Conservation (phyloP, 1,140 invertebrate genomes). For the Calycopis cecrops region DNA sequence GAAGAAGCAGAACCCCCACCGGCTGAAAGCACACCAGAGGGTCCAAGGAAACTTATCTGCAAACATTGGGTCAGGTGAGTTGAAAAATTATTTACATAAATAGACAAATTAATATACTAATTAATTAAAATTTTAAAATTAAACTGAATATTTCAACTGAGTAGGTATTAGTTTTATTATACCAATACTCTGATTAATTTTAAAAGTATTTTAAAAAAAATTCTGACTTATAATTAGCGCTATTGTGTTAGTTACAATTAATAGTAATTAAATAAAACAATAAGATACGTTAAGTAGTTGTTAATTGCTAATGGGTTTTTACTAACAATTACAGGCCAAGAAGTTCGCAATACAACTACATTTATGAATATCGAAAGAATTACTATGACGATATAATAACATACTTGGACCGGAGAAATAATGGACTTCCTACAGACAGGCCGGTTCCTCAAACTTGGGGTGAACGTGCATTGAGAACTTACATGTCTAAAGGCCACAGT, state of each 20-base stretch:
- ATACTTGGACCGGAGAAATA: conserved; percentile 84
- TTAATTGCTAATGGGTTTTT: conserved; percentile 4
- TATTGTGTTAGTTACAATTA: too few relatives aligned
- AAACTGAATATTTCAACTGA: too few relatives aligned
- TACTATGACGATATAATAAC: conserved; percentile 91
- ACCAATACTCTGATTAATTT: too few relatives aligned
- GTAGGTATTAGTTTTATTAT: too few relatives aligned
- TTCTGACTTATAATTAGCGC: too few relatives aligned
- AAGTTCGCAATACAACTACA: conserved; percentile 86
- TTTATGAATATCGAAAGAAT: conserved; percentile 88
- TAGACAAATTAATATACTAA: too few relatives aligned
- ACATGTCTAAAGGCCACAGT: conserved; percentile 68
- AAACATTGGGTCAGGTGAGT: conserved; percentile 83
- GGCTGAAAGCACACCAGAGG: conserved; percentile 66
- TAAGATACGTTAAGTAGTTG: neutral
- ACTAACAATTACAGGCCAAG: conserved; percentile 77
- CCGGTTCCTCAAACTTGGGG: conserved; percentile 88
- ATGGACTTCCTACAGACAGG: conserved; percentile 80
- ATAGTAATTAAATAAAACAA: too few relatives aligned
- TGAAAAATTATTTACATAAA: too few relatives aligned
- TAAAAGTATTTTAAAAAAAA: too few relatives aligned
- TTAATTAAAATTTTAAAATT: too few relatives aligned
- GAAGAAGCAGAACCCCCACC: conserved; percentile 76
- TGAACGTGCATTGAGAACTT: conserved; percentile 84
- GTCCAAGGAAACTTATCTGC: conserved; percentile 76